Evolutionary conservation across 2,888 invertebrate genomes (phyloP).

Genomic region (Odontomyia ornata): DNA sequence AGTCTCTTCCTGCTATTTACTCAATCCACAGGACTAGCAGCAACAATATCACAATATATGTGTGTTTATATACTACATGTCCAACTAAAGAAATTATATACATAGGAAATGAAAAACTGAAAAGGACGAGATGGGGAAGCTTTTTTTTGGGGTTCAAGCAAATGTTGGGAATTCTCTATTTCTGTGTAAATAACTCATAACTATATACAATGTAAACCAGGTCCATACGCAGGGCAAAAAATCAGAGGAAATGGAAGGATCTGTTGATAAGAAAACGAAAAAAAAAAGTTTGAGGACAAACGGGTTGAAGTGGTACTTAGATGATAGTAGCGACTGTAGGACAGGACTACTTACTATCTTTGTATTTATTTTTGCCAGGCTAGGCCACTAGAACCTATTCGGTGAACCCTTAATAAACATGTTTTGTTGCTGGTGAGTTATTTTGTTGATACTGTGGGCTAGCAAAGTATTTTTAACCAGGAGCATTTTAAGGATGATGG

Average conservation of each 20-base stretch:
- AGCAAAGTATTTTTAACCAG: too few relatives aligned
- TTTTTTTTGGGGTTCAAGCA: too few relatives aligned
- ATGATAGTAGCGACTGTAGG: not conserved
- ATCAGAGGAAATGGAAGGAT: constrained; percentile 16
- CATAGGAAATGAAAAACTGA: not conserved
- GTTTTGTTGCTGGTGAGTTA: constrained; percentile 5
- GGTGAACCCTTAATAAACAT: constrained; percentile 28
- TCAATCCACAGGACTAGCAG: constrained; percentile 39
- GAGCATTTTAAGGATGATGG: too few relatives aligned
- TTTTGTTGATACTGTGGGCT: too few relatives aligned
- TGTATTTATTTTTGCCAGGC: not conserved
- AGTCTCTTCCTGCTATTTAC: constrained; percentile 40
- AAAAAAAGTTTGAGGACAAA: not conserved
- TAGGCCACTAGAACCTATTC: constrained; percentile 6
- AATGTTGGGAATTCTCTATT: not conserved
- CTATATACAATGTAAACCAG: constrained; percentile 36
- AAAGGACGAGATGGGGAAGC: not conserved
- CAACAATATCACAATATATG: not conserved
- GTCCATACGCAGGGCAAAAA: not conserved
- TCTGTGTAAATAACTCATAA: constrained; percentile 21
- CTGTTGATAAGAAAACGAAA: not conserved
- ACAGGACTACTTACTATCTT: not conserved
- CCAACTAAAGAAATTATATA: not conserved
- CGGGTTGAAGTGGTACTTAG: too few relatives aligned
- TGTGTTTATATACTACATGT: too few relatives aligned